Base-by-base conservation (phyloP, 2,797 vertebrate species). In the Alauda arvensis region DNA sequence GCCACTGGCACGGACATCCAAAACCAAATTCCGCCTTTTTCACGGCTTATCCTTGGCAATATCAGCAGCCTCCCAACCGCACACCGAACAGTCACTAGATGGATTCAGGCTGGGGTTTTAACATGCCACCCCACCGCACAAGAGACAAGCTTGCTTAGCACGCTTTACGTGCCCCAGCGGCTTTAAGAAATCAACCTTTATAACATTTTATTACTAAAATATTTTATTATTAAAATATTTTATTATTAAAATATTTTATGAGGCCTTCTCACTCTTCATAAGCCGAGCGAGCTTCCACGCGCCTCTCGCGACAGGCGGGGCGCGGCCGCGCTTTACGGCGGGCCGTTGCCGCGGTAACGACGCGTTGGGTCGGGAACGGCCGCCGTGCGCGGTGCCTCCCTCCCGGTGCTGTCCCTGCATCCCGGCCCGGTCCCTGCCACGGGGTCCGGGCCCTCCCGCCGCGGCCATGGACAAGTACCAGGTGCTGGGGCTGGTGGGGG, bases 391-490 rank as follows among this genome's bases (percentile, higher is more conserved):
- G 12, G 77, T 10, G 42, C 42, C 21, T 46, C 40, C 60, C 9
- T 65, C 66, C 39, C 52, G 24, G 4, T 10, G 2, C 72, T 0
- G 45, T 11, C 7, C 53, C 40, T 5, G 37, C n/a, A 12, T 56
- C 84, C 84, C 39, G 51, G 49, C 13, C 39, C 80, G 28, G 10
- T 1, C 7, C 66, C 43, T 9, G 24, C 59, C 51, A 0, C 70
- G 1, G 45, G 45, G 61, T 0, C 61, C 70, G 28, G 53, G 39
- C n/a, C 80, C 53, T 40, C 14, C 55, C 62, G 40, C 51, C 5
- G 21, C 9, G 2, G 39, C 65, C 39, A 91, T 99, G 98, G 98
- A 98, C 91, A 98, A 97, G 42, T 99, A 98, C 84, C 97, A 98
- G 95, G 97, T 96, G 77, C 95, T 99, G 57, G 97, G 98, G n/a